Conservation (phyloP, 2,113 vertebrate species). For the Scolopax mira region DNA sequence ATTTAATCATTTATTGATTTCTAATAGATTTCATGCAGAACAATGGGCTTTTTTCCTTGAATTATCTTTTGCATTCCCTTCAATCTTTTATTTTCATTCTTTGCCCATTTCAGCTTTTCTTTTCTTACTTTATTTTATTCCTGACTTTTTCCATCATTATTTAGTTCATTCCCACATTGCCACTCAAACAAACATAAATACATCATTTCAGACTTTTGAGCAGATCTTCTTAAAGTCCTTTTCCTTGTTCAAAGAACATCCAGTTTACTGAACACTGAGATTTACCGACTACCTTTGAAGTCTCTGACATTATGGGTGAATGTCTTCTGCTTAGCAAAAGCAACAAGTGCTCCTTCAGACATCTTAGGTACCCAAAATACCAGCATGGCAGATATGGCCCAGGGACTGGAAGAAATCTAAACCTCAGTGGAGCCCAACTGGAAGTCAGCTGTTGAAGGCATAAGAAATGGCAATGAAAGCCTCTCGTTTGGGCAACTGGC, state of each 20-base stretch:
- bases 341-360: neutral
- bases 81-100: neutral
- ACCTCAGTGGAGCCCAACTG: neutral
- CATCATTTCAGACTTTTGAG: neutral
- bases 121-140: neutral
- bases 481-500: neutral
- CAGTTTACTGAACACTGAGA: neutral
- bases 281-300: neutral
- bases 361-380: neutral
- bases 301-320: neutral
- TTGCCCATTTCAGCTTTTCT: neutral
- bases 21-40: neutral
- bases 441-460: neutral
- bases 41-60: neutral
- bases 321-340: neutral
- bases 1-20: neutral
- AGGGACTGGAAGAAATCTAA: neutral
- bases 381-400: neutral
- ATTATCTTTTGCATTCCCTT: neutral
- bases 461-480: neutral
- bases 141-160: neutral
- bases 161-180: neutral
- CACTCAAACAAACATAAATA: neutral
- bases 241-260: neutral
- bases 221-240: neutral